Evolutionary conservation across 2,888 invertebrate species (phyloP).

Genomic region (Rhabditoides inermis): DNA sequence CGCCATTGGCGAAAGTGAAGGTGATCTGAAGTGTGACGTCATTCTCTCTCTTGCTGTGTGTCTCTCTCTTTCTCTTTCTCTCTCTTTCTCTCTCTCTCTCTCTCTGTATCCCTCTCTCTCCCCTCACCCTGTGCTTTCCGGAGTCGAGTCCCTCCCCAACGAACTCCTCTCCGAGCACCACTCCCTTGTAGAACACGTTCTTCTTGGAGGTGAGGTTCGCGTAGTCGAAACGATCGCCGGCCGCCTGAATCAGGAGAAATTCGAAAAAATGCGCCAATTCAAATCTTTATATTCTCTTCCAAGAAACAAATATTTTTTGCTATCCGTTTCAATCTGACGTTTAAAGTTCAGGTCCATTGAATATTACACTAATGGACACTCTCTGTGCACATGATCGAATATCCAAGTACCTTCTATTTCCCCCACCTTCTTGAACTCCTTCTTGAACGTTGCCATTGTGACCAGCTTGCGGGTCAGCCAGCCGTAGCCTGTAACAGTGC

Average conservation of each 20-base stretch:
- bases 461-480: constrained; percentile 42
- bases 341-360: no score
- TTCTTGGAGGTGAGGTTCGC: constrained; percentile 13
- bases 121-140: constrained; percentile 3
- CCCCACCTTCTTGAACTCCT: constrained; percentile 25
- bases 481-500: constrained; percentile 24
- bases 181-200: constrained; percentile 9
- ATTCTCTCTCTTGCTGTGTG: no score
- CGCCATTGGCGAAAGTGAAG: constrained; percentile 34
- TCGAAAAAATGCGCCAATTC: background rate
- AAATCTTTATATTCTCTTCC: background rate
- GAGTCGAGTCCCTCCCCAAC: constrained; percentile 13
- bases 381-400: constrained; percentile 1
- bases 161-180: constrained; percentile 9
- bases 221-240: constrained; percentile 6
- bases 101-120: no score
- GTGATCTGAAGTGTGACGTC: constrained; percentile 29
- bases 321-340: no score
- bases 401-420: background rate
- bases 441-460: constrained; percentile 38
- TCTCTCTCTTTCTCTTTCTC: no score
- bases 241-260: background rate
- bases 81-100: no score
- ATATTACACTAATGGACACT: no score
- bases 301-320: no score